These are phyloP conservation scores for Porphyrio hochstetteri DNA, from an alignment of 2,113 vertebrate species.

Conservation along the genomic window DNA sequence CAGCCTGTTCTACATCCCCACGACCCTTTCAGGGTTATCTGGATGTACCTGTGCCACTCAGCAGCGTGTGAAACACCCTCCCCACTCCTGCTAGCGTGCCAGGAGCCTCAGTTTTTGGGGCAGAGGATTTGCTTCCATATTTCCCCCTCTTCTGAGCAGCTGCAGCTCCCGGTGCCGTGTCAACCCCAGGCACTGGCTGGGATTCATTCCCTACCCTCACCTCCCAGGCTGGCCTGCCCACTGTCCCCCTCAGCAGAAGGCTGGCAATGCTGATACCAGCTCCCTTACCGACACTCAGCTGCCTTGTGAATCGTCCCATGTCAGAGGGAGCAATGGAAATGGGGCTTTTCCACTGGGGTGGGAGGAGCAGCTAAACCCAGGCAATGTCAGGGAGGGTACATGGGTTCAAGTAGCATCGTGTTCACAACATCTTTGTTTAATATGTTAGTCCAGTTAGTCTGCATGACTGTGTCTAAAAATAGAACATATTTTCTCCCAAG, in stretches of 20 bases:
- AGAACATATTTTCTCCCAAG: slow-evolving; percentile 25
- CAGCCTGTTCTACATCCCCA: no score
- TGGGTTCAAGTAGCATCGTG: slow-evolving; percentile 54
- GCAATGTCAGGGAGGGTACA: neutral
- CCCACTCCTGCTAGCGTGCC: accelerated
- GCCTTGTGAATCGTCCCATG: neutral
- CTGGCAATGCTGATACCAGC: neutral
- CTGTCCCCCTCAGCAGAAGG: accelerated
- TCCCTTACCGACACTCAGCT: neutral
- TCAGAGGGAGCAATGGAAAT: neutral
- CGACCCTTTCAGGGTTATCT: no score
- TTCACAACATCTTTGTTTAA: slow-evolving; percentile 54
- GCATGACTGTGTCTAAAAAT: slow-evolving; percentile 54
- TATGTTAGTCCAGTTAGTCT: slow-evolving; percentile 54
- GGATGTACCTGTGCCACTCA: neutral
- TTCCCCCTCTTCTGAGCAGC: neutral
- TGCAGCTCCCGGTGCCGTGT: neutral
- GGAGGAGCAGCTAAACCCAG: slow-evolving; percentile 21
- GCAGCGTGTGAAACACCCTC: neutral
- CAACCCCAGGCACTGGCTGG: neutral
- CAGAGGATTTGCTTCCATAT: neutral
- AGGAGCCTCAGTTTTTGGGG: neutral
- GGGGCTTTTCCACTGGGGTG: neutral
- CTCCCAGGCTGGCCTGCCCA: neutral
- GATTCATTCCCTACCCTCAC: neutral